Conservation (phyloP, 2,888 invertebrate species). For the Lutraria lutraria region DNA sequence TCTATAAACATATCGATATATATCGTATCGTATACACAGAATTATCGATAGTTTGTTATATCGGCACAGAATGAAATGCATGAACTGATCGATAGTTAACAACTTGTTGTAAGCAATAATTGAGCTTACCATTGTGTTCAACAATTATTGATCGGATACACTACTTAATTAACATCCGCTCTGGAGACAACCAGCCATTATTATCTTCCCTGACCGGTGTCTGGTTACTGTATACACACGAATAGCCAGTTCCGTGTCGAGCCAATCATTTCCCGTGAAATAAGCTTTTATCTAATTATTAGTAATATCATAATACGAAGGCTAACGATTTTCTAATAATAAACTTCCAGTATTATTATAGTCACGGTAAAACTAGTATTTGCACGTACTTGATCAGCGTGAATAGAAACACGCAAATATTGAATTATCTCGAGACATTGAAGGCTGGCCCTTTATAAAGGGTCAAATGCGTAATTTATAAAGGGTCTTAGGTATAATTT, state of each 20-base stretch:
- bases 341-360: neutral
- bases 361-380: neutral
- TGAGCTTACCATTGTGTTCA: neutral
- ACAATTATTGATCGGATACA: neutral
- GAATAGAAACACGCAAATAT: neutral
- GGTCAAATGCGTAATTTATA: no score
- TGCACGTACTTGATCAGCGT: neutral
- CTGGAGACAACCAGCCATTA: neutral
- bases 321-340: neutral
- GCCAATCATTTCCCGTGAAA: neutral
- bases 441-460: no score
- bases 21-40: no score
- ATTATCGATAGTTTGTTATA: neutral
- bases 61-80: neutral
- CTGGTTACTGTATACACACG: slow-evolving; percentile 21
- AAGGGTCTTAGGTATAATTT: no score
- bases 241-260: neutral
- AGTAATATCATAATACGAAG: neutral
- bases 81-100: neutral
- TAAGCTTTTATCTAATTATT: slow-evolving; percentile 12
- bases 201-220: neutral
- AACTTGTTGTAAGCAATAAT: neutral
- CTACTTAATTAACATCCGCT: neutral
- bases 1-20: no score
- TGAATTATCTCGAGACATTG: neutral